Conservation (phyloP, 1,140 invertebrate species). For the Diorhabda elongata region DNA sequence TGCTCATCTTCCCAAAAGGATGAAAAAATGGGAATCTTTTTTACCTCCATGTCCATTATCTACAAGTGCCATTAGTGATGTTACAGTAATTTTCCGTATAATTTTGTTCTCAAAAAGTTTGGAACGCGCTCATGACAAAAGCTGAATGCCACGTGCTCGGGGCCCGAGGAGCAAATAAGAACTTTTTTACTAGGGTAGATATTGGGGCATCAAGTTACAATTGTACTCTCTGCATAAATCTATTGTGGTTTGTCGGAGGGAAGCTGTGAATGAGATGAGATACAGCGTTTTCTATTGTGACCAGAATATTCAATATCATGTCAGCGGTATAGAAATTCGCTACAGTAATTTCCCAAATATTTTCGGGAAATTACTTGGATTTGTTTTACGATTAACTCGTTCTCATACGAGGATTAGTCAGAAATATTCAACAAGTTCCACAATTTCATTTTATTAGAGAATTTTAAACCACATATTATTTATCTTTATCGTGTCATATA, state of each 20-base stretch:
- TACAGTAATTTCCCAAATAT: neutral
- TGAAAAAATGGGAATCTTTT: neutral
- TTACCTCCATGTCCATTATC: conserved; percentile 3
- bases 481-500: no score
- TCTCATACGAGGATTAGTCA: no score
- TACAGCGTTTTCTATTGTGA: conserved; percentile 5
- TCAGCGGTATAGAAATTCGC: neutral
- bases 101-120: conserved; percentile 11
- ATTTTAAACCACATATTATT: no score
- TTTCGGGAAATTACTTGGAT: neutral
- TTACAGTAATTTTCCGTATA: conserved; percentile 3
- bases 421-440: no score
- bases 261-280: conserved; percentile 21
- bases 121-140: conserved; percentile 4
- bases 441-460: no score
- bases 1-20: neutral
- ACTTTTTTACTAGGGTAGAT: conserved; percentile 21
- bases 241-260: conserved; percentile 19
- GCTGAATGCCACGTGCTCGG: conserved; percentile 13
- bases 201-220: conserved; percentile 21
- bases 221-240: conserved; percentile 20
- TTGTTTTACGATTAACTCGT: neutral
- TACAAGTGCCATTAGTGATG: conserved; percentile 12
- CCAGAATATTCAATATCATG: conserved; percentile 6
- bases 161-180: conserved; percentile 16